These are phyloP conservation scores for Talpa occidentalis DNA, from an alignment of 2,113 vertebrate genomes.

Conservation along the genomic window DNA sequence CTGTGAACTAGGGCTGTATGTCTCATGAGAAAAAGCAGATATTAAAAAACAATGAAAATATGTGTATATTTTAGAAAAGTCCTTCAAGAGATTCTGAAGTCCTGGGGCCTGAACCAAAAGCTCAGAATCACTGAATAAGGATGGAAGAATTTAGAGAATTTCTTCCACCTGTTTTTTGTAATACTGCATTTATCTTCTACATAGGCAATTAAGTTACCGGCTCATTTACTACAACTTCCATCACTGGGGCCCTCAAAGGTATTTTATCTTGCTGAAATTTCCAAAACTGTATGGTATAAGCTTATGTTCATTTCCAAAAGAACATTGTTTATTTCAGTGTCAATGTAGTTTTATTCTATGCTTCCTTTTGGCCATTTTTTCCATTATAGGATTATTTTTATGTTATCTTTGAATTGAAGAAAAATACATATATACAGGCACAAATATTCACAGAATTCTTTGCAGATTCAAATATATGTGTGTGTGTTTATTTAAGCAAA, in stretches of 20 bases:
- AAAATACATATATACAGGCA: not conserved
- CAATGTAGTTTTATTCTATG: not conserved
- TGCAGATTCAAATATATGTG: not conserved
- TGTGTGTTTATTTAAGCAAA: slow-evolving; percentile 6
- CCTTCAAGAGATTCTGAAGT: not conserved
- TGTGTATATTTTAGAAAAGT: not conserved
- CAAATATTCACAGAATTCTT: not conserved
- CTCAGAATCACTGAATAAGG: not conserved
- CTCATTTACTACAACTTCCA: not conserved
- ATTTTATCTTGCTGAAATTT: not conserved
- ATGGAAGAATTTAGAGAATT: not conserved
- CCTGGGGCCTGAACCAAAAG: not conserved
- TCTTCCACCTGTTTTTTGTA: not conserved
- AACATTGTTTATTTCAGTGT: not conserved
- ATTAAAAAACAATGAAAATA: not conserved
- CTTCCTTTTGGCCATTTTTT: not conserved
- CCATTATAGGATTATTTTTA: not conserved
- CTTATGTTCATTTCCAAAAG: not conserved
- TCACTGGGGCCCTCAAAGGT: not conserved
- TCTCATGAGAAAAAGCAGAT: not conserved
- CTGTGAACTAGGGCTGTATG: not conserved
- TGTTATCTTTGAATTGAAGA: not conserved
- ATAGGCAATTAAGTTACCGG: not conserved
- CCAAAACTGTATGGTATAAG: not conserved
- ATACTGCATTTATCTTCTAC: not conserved